Base-by-base conservation (phyloP, 2,888 invertebrate genomes). In the Polymixis flavicincta region DNA sequence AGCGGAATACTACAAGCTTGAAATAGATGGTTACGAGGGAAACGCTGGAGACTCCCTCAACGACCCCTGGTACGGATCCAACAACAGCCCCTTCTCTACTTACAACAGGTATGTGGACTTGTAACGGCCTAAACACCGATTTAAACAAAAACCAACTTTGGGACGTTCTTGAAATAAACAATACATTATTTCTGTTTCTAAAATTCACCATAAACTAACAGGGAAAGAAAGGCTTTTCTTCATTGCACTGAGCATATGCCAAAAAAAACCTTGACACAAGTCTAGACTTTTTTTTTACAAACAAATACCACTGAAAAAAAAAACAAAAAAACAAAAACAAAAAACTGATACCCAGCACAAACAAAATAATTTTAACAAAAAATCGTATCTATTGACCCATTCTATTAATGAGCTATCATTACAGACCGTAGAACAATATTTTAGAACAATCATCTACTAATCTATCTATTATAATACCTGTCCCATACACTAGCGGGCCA, bases 1-100 rank as follows among this genome's bases (percentile, higher is more conserved):
- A 96, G 98, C 97, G 66, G 99, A 99, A 95, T 98, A 98, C 94
- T 99, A 99, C 94, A 98, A 99, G 93, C 95, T 99, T 85, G 99
- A 99, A 95, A 98, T 99, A 82, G 99, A 99, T 88, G 98, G 99
- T 5, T 99, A 99, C 91, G 98, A 98, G 93, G 99, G 99, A 45
- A 98, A 98, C 89, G 99, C 98, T 0, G 99, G 99, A 0, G 99
- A 99, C 94, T 98, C 99, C 0, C 96, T 99, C 67, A 99, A 99
- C 93, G 99, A 99, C 95, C 99, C 99, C 22, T 99, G 99, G 99
- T 99, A 99, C 92, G 99, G 99, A 65, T 98, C 98, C 81, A 99
- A 99, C 94, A 98, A 99, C 95, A 98, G 98, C 93, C 99, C 99
- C 57, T 99, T 99, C 97, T 99, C 99, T 11, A 99, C 99, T 4